These are phyloP conservation scores for Ips nitidus DNA, from an alignment of 1,140 invertebrate genomes.

Conservation along the genomic window DNA sequence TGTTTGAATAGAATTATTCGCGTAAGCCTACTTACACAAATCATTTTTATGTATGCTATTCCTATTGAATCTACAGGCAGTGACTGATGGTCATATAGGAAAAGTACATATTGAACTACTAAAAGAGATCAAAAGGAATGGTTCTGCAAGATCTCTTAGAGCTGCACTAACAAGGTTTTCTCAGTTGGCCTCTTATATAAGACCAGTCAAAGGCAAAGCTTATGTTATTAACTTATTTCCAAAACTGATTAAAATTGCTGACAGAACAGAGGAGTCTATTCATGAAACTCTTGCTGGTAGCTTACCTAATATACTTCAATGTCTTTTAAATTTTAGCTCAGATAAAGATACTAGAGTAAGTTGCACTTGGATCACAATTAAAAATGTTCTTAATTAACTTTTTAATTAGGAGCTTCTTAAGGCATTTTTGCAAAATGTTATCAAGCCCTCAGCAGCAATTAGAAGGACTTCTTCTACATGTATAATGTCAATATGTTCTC, in stretches of 20 bases:
- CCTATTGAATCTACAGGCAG: conserved; percentile 38
- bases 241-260: conserved; percentile 66
- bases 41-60: neutral
- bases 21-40: conserved; percentile 54
- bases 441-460: conserved; percentile 46
- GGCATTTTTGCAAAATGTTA: conserved; percentile 48
- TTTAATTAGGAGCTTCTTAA: conserved; percentile 44
- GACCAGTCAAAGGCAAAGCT: conserved; percentile 74
- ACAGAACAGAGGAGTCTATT: conserved; percentile 70
- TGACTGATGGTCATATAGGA: conserved; percentile 60
- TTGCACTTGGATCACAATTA: neutral
- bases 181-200: conserved; percentile 67
- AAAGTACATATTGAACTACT: conserved; percentile 78
- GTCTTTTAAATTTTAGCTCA: conserved; percentile 70
- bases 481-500: conserved; percentile 46
- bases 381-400: neutral
- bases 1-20: conserved; percentile 77
- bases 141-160: conserved; percentile 65
- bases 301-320: conserved; percentile 69
- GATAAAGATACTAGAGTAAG: conserved; percentile 76
- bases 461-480: conserved; percentile 47
- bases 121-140: conserved; percentile 80
- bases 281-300: conserved; percentile 71
- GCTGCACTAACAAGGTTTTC: conserved; percentile 76
- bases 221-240: conserved; percentile 76